Evolutionary conservation across 2,797 vertebrate genomes (phyloP), one percentile per base, ranked within the genome.

Genomic region (Typhlichthys eigenmanni): DNA sequence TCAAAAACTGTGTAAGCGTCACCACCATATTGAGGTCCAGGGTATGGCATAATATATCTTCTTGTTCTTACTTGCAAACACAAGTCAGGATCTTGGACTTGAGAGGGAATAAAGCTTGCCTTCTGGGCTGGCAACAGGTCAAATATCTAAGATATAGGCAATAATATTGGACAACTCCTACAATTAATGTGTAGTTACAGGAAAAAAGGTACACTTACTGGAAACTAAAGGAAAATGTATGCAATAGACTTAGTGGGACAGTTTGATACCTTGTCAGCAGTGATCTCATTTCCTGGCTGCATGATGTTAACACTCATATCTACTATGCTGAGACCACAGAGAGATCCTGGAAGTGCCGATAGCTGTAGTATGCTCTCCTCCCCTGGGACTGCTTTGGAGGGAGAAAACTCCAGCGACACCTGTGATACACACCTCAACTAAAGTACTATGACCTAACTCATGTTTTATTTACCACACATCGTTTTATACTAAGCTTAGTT

Each of bases 291-390:
- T 53, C 91, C 91, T 0, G 93, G 83, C 2, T 87, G 92, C 82
- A 91, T 60, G 45, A 95, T 86, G 50, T 93, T 85, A 61, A 98
- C 83, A 0, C 95, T 96, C 69, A 94, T 82, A 78, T 98, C 95
- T 8, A 96, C 85, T 0, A 87, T 92, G 0, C 88, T 91, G 19
- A 97, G 62, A 0, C 91, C 95, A 49, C 96, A 98, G 49, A 97
- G 80, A 16, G 95, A 95, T 4, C 76, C 63, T 0, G 92, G 87
- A 1, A 88, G 75, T 0, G 93, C 81, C 0, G 2, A 76, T 34
- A 98, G 7, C 3, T 57, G 74, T 51, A 98, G 72, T 1, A 5
- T 75, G 54, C 74, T 74, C 0, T 62, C 1, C 1, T 94, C 93
- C 55, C 90, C 89, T 0, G 95, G 95, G 65, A 94, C 82, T 0